A percentile compares a stretch with the other conserved stretches of the same genome.
Evolutionary conservation across 2,888 invertebrate species (phyloP).

Genomic region (Molanna angustata): DNA sequence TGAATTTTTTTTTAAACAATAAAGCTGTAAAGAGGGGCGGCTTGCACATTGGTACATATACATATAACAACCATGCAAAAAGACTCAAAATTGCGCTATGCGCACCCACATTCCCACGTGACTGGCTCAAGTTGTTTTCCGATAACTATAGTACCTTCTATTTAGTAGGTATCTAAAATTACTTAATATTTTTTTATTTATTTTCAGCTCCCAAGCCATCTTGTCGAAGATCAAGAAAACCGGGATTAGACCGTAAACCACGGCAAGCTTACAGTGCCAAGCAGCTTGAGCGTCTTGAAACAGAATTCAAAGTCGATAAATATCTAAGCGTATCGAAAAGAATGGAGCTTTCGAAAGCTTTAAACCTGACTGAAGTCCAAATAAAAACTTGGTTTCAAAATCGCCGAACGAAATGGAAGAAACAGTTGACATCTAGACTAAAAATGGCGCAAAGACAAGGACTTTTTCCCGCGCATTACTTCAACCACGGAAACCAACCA

Average conservation of each 20-base stretch:
- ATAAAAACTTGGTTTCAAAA: conserved; percentile 98
- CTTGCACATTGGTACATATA: too few species aligned
- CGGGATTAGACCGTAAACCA: conserved; percentile 90
- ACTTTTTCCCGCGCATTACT: conserved; percentile 67
- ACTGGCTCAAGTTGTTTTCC: too few species aligned
- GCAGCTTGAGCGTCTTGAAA: conserved; percentile 86
- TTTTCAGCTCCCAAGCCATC: conserved; percentile 74
- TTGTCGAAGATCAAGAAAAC: conserved; percentile 77
- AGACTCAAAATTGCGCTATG: too few species aligned
- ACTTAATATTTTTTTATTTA: conserved; percentile 14
- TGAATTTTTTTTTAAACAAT: too few species aligned
- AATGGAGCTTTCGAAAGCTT: conserved; percentile 86
- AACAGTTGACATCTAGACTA: conserved; percentile 85
- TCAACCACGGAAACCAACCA: conserved; percentile 58
- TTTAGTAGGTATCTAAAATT: too few species aligned
- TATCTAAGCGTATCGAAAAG: conserved; percentile 94
- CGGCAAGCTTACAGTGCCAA: conserved; percentile 95
- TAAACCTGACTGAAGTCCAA: conserved; percentile 90
- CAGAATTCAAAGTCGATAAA: conserved; percentile 94
- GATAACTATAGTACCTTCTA: too few species aligned
- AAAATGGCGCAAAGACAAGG: conserved; percentile 88
- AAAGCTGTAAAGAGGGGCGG: too few species aligned
- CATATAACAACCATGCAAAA: too few species aligned
- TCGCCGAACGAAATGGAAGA: conserved; percentile 95
- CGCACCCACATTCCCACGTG: too few species aligned